phyloP scores from a whole-genome alignment of 2,113 vertebrate genomes.

The Oryzias javanicus region DNA sequence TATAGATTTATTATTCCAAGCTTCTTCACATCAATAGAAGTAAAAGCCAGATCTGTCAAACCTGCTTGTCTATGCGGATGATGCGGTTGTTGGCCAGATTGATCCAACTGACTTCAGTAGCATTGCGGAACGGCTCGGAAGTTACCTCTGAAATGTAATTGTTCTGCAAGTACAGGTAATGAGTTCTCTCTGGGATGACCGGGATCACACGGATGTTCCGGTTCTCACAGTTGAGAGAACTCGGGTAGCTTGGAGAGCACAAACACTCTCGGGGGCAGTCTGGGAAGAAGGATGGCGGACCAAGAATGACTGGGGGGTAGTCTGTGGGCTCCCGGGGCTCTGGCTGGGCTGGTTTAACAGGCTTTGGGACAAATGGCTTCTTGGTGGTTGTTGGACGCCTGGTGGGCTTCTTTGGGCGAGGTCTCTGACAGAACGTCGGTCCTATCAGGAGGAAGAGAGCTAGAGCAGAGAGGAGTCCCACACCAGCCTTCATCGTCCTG shows the following conservation, averaged over 20 bases:
- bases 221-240: constrained; percentile 94
- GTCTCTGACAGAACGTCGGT: constrained; percentile 65
- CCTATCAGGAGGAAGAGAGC: constrained; percentile 79
- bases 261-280: constrained; percentile 93
- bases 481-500: constrained; percentile 84
- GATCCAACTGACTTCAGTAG: constrained; percentile 87
- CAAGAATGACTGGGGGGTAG: constrained; percentile 87
- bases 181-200: constrained; percentile 83
- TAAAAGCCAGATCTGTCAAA: constrained; percentile 9
- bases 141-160: constrained; percentile 92
- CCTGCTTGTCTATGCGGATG: constrained; percentile 82
- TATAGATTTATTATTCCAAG: background rate
- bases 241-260: constrained; percentile 86
- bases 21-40: background rate
- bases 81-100: constrained; percentile 96
- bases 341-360: constrained; percentile 45
- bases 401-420: constrained; percentile 67
- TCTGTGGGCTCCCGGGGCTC: constrained; percentile 90
- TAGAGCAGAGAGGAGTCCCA: constrained; percentile 79
- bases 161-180: constrained; percentile 96
- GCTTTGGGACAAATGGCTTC: constrained; percentile 40
- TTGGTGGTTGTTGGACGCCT: constrained; percentile 53
- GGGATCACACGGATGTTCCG: constrained; percentile 91
- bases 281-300: constrained; percentile 81
- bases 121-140: constrained; percentile 87